Evolutionary conservation across 1,140 invertebrate species (phyloP).

Genomic region (Hydropsyche tenuis): DNA sequence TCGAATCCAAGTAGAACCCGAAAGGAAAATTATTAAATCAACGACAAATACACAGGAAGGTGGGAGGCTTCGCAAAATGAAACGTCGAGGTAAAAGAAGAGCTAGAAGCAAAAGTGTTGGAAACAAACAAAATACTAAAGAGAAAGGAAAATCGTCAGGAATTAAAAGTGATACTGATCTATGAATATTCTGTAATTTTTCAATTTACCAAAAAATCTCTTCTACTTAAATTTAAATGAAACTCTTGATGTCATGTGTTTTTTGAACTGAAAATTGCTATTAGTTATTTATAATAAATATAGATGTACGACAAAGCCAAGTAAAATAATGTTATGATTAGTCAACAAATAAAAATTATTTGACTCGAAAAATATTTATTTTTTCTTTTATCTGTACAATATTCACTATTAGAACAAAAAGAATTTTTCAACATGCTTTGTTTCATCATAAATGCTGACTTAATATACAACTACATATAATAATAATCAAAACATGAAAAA

Average conservation of each 20-base stretch:
- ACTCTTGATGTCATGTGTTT: too few relatives aligned
- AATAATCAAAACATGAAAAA: background rate
- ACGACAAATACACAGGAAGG: constrained; percentile 51
- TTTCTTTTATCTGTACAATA: too few relatives aligned
- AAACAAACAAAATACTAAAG: constrained; percentile 40
- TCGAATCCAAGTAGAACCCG: constrained; percentile 57
- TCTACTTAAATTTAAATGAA: too few relatives aligned
- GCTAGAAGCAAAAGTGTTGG: constrained; percentile 59
- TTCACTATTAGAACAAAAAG: background rate
- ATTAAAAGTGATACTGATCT: constrained; percentile 61
- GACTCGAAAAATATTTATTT: too few relatives aligned
- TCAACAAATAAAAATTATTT: too few relatives aligned
- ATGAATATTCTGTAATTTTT: too few relatives aligned
- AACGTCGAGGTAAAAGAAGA: constrained; percentile 54
- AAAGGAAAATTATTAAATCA: constrained; percentile 54
- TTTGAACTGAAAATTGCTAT: too few relatives aligned
- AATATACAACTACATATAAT: constrained; percentile 4
- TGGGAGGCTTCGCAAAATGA: constrained; percentile 52
- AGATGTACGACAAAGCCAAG: too few relatives aligned
- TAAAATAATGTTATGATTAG: too few relatives aligned
- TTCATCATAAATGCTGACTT: background rate
- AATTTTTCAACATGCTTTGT: background rate
- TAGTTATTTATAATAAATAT: too few relatives aligned
- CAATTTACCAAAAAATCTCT: too few relatives aligned
- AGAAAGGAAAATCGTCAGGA: constrained; percentile 51